These are phyloP conservation scores for Manacus vitellinus DNA, from an alignment of 2,113 vertebrate species.

Conservation along the genomic window DNA sequence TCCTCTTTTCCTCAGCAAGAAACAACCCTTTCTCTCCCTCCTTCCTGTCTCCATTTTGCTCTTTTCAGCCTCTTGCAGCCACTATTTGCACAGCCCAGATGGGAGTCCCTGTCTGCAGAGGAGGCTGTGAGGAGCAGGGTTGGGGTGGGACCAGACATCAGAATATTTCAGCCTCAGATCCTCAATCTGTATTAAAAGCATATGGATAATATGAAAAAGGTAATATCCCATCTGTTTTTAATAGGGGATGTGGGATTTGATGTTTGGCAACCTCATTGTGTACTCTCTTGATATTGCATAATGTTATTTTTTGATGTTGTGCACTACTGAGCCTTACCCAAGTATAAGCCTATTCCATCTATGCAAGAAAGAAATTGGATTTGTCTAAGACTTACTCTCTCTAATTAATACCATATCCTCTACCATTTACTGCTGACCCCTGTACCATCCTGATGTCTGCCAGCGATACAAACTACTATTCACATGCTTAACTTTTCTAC, in stretches of 20 bases:
- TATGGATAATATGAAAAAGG: constrained; percentile 50
- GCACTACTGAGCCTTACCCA: constrained; percentile 18
- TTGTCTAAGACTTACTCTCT: constrained; percentile 20
- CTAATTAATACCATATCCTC: constrained; percentile 28
- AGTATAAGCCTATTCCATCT: background rate
- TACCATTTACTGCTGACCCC: background rate
- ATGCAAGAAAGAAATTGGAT: constrained; percentile 30
- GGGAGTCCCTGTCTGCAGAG: background rate
- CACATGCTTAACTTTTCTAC: background rate
- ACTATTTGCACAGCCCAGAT: background rate
- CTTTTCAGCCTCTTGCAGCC: background rate
- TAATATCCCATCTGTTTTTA: constrained; percentile 61
- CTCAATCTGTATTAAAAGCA: constrained; percentile 47
- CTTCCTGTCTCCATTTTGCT: background rate
- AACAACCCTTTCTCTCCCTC: background rate
- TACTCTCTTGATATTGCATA: constrained; percentile 38
- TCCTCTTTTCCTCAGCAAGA: background rate
- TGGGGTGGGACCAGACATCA: background rate
- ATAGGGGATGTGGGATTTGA: constrained; percentile 22
- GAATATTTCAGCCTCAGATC: background rate
- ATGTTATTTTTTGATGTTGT: constrained; percentile 47
- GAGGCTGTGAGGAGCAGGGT: background rate
- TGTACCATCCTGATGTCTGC: background rate
- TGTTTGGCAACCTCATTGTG: constrained; percentile 26
- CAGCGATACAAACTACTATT: background rate